Evolutionary conservation across 2,888 invertebrate species (phyloP), one percentile per base, ranked within the genome.

Genomic region (Platycnemis pennipes): DNA sequence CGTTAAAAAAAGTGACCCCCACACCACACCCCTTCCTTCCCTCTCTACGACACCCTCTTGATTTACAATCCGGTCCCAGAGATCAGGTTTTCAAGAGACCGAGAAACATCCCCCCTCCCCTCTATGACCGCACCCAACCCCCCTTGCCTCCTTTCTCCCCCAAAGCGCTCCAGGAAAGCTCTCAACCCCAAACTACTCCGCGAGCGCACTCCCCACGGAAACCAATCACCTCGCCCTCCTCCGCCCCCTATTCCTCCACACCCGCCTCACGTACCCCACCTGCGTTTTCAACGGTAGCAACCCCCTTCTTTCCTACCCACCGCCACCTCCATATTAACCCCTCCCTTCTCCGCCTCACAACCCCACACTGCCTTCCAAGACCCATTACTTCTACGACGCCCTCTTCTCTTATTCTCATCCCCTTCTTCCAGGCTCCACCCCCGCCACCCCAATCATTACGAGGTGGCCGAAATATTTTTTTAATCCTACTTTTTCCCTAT

Each of bases 41-140:
- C 3, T 3, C 2, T 11, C 44, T 46, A 63, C 91, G n/a, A 44
- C 56, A 63, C 91, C 87, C 91, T 91, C 63, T 44, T 91, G 91
- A 91, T 91, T 91, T 91, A 91, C 91, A 63, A 91, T 44, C 91
- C 63, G 53, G 91, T 91, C 91, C 91, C 42, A 91, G 91, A 91
- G 91, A 91, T 91, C 91, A 91, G 91, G 91, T 91, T 91, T 91
- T 91, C 69, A 63, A 42, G 63, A 69, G 91, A 44, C 56, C 37
- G 42, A 56, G 89, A 89, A 63, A 42, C 42, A 37, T 42, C 44
- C 89, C 42, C 53, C 31, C 53, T 22, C 44, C 44, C 87, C 45
- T 2, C 87, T 8, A 77, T 11, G n/a, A 26, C 11, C 77, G 13
- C 77, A 26, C n/a, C 77, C 44, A 31, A 22, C 77, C 0, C 13